Percentiles rank a stretch among this genome's conserved stretches.
These are phyloP conservation scores for Nasonia vitripennis DNA, from an alignment of 1,140 invertebrate species.

Conservation along the genomic window DNA sequence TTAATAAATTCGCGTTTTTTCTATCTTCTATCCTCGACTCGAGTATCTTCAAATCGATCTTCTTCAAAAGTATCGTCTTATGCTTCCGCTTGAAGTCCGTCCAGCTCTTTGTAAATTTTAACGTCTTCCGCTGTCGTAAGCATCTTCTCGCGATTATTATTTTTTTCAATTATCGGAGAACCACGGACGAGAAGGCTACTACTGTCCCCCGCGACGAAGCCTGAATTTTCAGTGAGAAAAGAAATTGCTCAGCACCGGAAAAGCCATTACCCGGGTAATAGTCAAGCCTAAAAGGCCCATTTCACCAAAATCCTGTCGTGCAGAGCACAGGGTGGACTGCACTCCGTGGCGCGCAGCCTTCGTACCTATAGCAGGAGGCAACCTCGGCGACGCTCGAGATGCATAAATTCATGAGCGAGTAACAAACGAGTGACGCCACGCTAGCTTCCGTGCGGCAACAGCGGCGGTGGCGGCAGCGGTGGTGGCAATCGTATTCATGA, in stretches of 20 bases:
- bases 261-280: neutral
- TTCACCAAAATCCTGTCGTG: neutral
- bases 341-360: neutral
- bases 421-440: slow-evolving; percentile 75
- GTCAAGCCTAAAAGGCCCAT: neutral
- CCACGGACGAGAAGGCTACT: too few relatives aligned
- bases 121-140: slow-evolving; percentile 1
- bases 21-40: too few relatives aligned
- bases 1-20: neutral
- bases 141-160: too few relatives aligned
- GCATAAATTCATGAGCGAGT: slow-evolving; percentile 76
- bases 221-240: too few relatives aligned
- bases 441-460: slow-evolving; percentile 71
- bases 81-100: too few relatives aligned
- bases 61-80: neutral
- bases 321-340: neutral
- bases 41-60: neutral
- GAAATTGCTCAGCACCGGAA: too few relatives aligned
- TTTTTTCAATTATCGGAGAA: too few relatives aligned
- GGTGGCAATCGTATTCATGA: slow-evolving; percentile 75
- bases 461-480: slow-evolving; percentile 47
- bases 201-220: too few relatives aligned
- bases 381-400: slow-evolving; percentile 61
- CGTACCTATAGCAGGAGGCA: neutral
- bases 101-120: neutral